phyloP scores from a whole-genome alignment of 2,797 vertebrate genomes.

The Serranus cabrilla region DNA sequence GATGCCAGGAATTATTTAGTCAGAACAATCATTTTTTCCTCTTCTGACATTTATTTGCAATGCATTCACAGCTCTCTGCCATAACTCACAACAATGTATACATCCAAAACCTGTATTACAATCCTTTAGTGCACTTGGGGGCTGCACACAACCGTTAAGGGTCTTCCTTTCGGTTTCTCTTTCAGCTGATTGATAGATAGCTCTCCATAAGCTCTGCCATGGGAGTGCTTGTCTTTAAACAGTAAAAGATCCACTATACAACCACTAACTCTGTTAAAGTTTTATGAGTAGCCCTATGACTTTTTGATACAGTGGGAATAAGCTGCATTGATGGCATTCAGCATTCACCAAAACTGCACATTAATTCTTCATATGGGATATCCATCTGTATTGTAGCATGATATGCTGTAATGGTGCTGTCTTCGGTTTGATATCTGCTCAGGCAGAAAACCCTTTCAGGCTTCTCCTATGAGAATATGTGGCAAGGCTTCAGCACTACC shows the following conservation, averaged over 20 bases:
- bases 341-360: constrained; percentile 20
- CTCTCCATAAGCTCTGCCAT: constrained; percentile 54
- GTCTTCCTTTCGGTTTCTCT: constrained; percentile 33
- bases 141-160: constrained; percentile 29
- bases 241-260: constrained; percentile 33
- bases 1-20: background rate
- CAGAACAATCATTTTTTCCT: constrained; percentile 6
- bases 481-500: background rate
- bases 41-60: constrained; percentile 10
- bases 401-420: constrained; percentile 6
- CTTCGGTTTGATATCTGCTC: constrained; percentile 32
- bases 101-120: constrained; percentile 19
- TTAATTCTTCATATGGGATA: constrained; percentile 36
- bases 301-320: constrained; percentile 40
- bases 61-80: background rate
- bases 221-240: constrained; percentile 56
- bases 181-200: constrained; percentile 62
- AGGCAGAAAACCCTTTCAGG: constrained; percentile 22
- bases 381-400: background rate
- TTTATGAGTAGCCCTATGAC: constrained; percentile 48
- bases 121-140: constrained; percentile 45
- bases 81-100: constrained; percentile 25
- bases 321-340: background rate
- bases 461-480: constrained; percentile 24
- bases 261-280: constrained; percentile 44